Base-by-base conservation (phyloP, 2,888 invertebrate genomes). In the Zygothrica quintamaculata region DNA sequence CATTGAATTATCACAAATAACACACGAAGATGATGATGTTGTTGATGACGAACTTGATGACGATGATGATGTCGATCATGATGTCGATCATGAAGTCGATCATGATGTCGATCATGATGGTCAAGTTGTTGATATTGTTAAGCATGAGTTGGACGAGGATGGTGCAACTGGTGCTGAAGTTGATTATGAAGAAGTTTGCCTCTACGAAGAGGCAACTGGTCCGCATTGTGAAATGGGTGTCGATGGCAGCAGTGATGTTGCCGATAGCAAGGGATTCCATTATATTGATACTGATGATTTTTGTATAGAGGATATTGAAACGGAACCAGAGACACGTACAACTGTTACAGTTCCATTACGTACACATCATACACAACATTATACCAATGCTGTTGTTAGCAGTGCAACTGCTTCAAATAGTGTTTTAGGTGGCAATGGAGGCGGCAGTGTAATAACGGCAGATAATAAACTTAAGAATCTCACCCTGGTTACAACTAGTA, bases 101-200 rank as follows among this genome's bases (percentile, higher is more conserved):
- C n/a, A n/a, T n/a, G n/a, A n/a, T n/a, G 82, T 61, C 6, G 85
- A 84, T 44, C 84, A 89, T 15, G 77, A 82, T 29, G 82, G 77
- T 0, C 85, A 89, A 44, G 86, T 81, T n/a, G 77, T 68, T 3
- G 88, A 89, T 44, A 88, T 89, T 55, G 79, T 84, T 1, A 77
- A 89, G 55, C 75, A 87, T 33, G 89, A 89, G 9, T 48, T 88
- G 48, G 88, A 88, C 46, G 89, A 89, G 52, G 88, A 87, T 31
- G 89, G 77, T 5, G 85, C 85, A 9, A 84, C 80, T 1, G 81
- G 79, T 0, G 74, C 72, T 8, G 88, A 88, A 37, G 88, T 85
- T 0, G 82, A 88, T 29, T 90, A 90, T 46, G 87, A 87, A 37
- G 90, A 90, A 59, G 89, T 90, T 0, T 89, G 88, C 37, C 66